These are phyloP conservation scores for Drosophila varians DNA, from an alignment of 1,140 invertebrate species.

Conservation along the genomic window DNA sequence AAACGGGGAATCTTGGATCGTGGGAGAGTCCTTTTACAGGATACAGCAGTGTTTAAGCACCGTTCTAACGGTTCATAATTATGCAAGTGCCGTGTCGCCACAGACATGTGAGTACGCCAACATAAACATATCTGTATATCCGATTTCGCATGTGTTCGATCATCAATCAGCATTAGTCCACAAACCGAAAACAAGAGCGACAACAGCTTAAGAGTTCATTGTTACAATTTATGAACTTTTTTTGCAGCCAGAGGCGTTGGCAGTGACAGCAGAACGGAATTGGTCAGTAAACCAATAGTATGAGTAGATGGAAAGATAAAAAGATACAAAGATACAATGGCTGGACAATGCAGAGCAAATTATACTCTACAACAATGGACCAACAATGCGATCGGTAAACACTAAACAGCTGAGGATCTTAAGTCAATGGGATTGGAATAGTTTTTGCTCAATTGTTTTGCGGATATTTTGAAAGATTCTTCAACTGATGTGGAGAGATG, in stretches of 20 bases:
- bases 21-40: conserved; percentile 70
- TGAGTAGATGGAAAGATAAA: conserved; percentile 10
- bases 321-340: conserved; percentile 32
- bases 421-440: conserved; percentile 40
- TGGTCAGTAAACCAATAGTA: conserved; percentile 38
- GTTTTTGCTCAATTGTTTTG: conserved; percentile 18
- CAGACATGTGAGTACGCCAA: background rate
- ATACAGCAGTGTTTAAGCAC: conserved; percentile 35
- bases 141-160: conserved; percentile 58
- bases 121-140: conserved; percentile 23
- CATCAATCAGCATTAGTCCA: conserved; percentile 78
- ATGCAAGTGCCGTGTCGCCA: conserved; percentile 49
- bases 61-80: conserved; percentile 70
- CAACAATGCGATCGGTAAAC: conserved; percentile 31
- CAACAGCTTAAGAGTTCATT: conserved; percentile 82
- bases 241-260: conserved; percentile 29
- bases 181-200: conserved; percentile 70
- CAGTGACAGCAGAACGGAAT: conserved; percentile 23
- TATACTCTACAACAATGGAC: conserved; percentile 36
- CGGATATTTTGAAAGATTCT: background rate
- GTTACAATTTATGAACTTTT: conserved; percentile 70
- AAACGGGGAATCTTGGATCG: conserved; percentile 26
- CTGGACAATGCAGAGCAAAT: conserved; percentile 43
- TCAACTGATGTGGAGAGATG: too few relatives aligned
- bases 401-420: conserved; percentile 34